A percentile compares a stretch with the other conserved stretches of the same genome.
phyloP scores from a whole-genome alignment of 35 echinoderm and acorn worm genomes.

The Chiridota heheva region DNA sequence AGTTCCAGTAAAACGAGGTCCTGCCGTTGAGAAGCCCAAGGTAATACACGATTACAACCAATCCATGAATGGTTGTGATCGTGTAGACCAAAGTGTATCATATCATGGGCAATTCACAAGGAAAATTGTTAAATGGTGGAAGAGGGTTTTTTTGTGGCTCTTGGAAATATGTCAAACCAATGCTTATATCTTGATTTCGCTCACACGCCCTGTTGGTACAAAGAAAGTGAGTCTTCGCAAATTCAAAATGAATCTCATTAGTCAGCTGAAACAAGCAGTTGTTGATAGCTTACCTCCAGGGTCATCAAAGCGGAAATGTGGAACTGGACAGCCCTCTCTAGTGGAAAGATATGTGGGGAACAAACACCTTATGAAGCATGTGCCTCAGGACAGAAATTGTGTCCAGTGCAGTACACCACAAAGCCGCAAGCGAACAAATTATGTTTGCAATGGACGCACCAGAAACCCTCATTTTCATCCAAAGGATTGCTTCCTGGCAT shows the following conservation, averaged over 20 bases:
- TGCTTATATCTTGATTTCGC: slow-evolving; percentile 6
- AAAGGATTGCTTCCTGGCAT: too few relatives aligned
- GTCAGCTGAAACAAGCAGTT: neutral
- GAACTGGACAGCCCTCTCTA: neutral
- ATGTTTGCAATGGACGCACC: slow-evolving; percentile 26
- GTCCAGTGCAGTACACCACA: slow-evolving; percentile 13
- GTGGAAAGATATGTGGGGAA: slow-evolving; percentile 27
- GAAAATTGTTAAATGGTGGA: slow-evolving; percentile 13
- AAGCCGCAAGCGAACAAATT: slow-evolving; percentile 20
- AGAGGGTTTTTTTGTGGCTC: slow-evolving; percentile 23
- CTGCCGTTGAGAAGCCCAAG: slow-evolving; percentile 1
- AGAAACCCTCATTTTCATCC: too few relatives aligned
- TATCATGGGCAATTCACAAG: slow-evolving; percentile 31
- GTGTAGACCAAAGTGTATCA: slow-evolving; percentile 29
- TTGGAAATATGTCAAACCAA: slow-evolving; percentile 9
- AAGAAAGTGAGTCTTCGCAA: neutral
- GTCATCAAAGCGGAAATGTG: neutral
- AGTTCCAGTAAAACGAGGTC: slow-evolving; percentile 7
- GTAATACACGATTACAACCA: slow-evolving; percentile 17
- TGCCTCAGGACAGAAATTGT: slow-evolving; percentile 19
- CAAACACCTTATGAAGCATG: slow-evolving; percentile 32
- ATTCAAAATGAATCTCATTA: slow-evolving; percentile 25
- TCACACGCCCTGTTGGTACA: slow-evolving; percentile 2
- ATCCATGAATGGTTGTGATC: slow-evolving; percentile 39
- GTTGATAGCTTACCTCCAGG: neutral